phyloP scores from a whole-genome alignment of 2,113 vertebrate species.

The Holacanthus passer region DNA sequence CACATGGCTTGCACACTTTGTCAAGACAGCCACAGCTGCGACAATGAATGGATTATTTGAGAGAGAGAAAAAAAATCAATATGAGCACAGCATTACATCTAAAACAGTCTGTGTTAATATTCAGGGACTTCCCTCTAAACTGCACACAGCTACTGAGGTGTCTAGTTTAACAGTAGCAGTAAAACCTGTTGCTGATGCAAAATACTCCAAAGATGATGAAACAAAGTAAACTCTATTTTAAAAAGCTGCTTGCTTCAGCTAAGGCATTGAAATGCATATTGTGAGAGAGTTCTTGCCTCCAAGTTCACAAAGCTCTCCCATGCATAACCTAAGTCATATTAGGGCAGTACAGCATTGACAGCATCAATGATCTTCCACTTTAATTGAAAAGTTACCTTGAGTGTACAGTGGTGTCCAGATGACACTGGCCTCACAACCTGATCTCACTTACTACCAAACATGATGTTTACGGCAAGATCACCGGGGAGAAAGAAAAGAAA shows the following conservation, averaged over 20 bases:
- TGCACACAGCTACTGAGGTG: not conserved
- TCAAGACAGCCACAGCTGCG: not conserved
- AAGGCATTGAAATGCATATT: not conserved
- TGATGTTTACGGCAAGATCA: not conserved
- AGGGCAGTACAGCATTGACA: no score
- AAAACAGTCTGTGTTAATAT: not conserved
- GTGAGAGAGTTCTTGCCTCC: not conserved
- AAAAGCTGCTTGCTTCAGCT: not conserved
- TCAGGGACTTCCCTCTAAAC: not conserved
- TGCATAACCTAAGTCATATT: not conserved
- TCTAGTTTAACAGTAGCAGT: slow-evolving; percentile 1
- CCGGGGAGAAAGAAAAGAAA: not conserved
- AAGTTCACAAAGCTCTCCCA: not conserved
- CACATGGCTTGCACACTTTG: not conserved
- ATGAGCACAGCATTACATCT: not conserved
- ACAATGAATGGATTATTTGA: not conserved
- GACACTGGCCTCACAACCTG: not conserved
- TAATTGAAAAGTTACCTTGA: not conserved
- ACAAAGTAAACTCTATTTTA: not conserved
- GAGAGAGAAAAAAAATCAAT: not conserved
- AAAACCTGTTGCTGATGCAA: not conserved
- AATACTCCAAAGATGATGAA: not conserved
- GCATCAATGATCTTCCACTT: not conserved
- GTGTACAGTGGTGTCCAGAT: not conserved
- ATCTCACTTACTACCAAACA: not conserved